Conservation (phyloP, 2,888 invertebrate genomes). For the Eugnorisma glareosa region DNA sequence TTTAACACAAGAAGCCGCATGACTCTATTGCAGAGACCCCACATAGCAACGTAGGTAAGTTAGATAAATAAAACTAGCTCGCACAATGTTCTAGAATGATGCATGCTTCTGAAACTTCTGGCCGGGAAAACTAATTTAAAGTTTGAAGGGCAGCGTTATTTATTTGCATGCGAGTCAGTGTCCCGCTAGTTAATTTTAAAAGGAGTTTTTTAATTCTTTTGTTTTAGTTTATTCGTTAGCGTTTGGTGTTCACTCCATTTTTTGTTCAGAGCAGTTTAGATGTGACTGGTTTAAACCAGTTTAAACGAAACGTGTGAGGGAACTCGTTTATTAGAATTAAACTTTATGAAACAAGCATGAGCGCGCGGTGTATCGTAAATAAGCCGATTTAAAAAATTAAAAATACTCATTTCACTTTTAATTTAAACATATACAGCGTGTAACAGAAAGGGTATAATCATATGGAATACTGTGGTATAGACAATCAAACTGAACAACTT, state of each 20-base stretch:
- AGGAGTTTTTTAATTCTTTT: conserved; percentile 32
- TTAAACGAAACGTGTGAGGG: not conserved
- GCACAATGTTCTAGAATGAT: conserved; percentile 72
- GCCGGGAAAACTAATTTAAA: conserved; percentile 79
- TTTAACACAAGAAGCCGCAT: conserved; percentile 25
- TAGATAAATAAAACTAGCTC: conserved; percentile 70
- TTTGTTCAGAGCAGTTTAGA: conserved; percentile 6
- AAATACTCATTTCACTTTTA: no score
- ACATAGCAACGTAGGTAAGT: conserved; percentile 48
- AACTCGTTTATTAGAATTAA: not conserved
- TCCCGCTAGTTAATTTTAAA: conserved; percentile 61
- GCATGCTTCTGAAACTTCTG: conserved; percentile 73
- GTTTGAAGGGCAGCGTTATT: conserved; percentile 75
- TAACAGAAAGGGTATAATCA: no score
- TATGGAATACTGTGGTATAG: no score
- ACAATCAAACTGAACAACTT: no score
- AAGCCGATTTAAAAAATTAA: not conserved
- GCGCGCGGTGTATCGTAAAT: not conserved
- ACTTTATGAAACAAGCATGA: not conserved
- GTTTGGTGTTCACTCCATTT: not conserved
- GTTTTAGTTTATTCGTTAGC: conserved; percentile 35
- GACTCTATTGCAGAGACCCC: conserved; percentile 32
- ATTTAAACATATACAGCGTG: no score
- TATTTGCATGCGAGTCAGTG: conserved; percentile 68
- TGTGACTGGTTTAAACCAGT: conserved; percentile 7